phyloP scores from a whole-genome alignment of 2,797 vertebrate genomes.

The Ambastaia sidthimunki region DNA sequence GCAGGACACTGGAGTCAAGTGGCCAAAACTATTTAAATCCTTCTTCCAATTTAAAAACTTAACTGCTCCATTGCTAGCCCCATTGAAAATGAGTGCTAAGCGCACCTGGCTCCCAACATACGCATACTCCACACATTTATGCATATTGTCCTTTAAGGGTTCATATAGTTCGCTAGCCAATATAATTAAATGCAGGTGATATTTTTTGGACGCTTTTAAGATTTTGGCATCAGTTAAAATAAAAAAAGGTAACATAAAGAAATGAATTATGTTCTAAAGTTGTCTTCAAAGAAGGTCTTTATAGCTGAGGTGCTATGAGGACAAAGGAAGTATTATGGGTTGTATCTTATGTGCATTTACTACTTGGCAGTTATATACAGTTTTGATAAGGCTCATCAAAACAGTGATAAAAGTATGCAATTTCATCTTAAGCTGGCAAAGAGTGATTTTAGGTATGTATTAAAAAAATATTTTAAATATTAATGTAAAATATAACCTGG shows the following conservation, averaged over 20 bases:
- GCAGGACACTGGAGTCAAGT: slow-evolving; percentile 60
- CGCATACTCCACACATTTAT: slow-evolving; percentile 67
- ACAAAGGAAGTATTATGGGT: slow-evolving; percentile 60
- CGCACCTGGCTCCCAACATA: slow-evolving; percentile 59
- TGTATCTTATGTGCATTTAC: slow-evolving; percentile 16
- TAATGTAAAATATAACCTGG: no score
- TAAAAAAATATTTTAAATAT: no score
- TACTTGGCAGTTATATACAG: background rate
- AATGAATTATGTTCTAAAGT: slow-evolving; percentile 46
- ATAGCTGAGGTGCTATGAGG: slow-evolving; percentile 60
- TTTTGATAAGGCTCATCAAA: slow-evolving; percentile 24
- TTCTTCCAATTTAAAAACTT: slow-evolving; percentile 59
- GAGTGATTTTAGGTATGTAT: no score
- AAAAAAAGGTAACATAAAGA: slow-evolving; percentile 60
- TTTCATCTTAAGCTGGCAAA: background rate
- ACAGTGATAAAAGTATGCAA: background rate
- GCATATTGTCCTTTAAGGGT: slow-evolving; percentile 65
- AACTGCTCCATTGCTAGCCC: slow-evolving; percentile 60
- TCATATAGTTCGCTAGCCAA: slow-evolving; percentile 62
- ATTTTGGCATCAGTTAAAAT: slow-evolving; percentile 65
- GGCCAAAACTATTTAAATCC: slow-evolving; percentile 63
- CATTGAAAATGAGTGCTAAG: slow-evolving; percentile 45
- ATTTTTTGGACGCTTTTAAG: slow-evolving; percentile 55
- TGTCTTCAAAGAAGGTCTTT: slow-evolving; percentile 46
- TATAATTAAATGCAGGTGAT: slow-evolving; percentile 77